phyloP scores from a whole-genome alignment of 2,113 vertebrate species.

The Podarcis cretensis region DNA sequence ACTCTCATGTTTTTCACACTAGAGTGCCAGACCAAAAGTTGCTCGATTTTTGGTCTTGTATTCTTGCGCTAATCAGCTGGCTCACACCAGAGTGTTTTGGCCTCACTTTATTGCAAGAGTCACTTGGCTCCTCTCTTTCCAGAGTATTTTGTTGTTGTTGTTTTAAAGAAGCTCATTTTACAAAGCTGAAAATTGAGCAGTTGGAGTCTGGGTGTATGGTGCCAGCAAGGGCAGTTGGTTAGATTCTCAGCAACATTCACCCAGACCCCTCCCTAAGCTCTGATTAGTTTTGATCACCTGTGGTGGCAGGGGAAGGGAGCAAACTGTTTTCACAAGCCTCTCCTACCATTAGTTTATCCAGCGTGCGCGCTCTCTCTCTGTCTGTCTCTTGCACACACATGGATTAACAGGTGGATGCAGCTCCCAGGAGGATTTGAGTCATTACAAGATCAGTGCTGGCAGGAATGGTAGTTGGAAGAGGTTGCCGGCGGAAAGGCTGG shows the following conservation, averaged over 20 bases:
- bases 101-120: not conserved
- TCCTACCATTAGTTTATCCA: not conserved
- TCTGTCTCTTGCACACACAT: not conserved
- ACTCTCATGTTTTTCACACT: no score
- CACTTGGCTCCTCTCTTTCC: no score
- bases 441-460: not conserved
- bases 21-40: no score
- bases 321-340: not conserved
- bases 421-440: not conserved
- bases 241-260: not conserved
- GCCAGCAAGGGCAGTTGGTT: no score
- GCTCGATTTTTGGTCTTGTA: no score
- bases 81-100: no score
- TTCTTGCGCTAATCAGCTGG: no score
- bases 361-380: fast-evolving
- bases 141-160: no score
- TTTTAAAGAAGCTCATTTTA: not conserved
- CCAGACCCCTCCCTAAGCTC: not conserved
- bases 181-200: not conserved
- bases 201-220: not conserved
- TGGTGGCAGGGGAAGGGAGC: not conserved
- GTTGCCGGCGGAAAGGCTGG: no score
- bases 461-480: not conserved
- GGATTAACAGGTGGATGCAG: not conserved
- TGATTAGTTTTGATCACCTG: not conserved